phyloP scores from a whole-genome alignment of 2,888 invertebrate species.

The Anticlea derivata region DNA sequence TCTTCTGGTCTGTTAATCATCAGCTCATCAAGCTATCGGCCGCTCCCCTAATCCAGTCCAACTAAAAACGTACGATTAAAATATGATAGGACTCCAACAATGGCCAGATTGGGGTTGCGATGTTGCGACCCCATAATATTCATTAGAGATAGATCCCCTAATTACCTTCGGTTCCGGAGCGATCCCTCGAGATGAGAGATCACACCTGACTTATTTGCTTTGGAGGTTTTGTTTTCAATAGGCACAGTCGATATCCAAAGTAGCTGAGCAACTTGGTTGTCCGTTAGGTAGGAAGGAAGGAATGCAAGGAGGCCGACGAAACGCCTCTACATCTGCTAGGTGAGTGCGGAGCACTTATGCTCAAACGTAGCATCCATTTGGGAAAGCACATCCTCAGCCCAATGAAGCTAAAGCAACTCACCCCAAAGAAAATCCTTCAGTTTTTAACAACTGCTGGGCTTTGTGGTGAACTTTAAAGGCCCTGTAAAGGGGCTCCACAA shows the following conservation, averaged over 20 bases:
- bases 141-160: slow-evolving; percentile 77
- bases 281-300: too few species aligned
- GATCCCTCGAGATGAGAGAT: slow-evolving; percentile 57
- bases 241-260: slow-evolving; percentile 6
- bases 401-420: too few species aligned
- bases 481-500: too few species aligned
- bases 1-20: slow-evolving; percentile 8
- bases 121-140: slow-evolving; percentile 74
- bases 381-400: too few species aligned
- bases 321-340: too few species aligned
- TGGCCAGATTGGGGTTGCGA: slow-evolving; percentile 61
- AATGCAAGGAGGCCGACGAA: too few species aligned
- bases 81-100: slow-evolving; percentile 67
- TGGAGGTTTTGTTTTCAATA: slow-evolving; percentile 66
- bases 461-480: too few species aligned
- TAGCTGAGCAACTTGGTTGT: background rate
- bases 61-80: slow-evolving; percentile 48
- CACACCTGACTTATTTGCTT: slow-evolving; percentile 72
- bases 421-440: too few species aligned
- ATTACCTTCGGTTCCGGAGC: slow-evolving; percentile 62
- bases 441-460: too few species aligned
- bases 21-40: slow-evolving; percentile 14
- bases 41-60: slow-evolving; percentile 15
- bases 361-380: too few species aligned
- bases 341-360: too few species aligned